A percentile compares a stretch with the other conserved stretches of the same genome.
Conservation (phyloP, 1,140 invertebrate species). For the Centruroides vittatus region DNA sequence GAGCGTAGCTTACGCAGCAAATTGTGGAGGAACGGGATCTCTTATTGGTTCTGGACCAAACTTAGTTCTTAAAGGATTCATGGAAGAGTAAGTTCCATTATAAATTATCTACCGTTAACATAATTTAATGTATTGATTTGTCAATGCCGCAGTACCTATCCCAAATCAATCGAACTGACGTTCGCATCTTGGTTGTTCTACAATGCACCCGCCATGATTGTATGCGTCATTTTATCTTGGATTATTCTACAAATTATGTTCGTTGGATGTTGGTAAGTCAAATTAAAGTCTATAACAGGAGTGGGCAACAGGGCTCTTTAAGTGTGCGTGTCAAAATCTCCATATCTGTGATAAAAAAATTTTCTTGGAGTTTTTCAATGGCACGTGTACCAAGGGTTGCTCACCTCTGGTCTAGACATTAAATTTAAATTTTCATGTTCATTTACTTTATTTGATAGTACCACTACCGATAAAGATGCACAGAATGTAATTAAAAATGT, state of each 20-base stretch:
- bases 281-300: too few species aligned
- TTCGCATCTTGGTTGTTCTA: conserved; percentile 62
- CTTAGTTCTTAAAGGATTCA: conserved; percentile 23
- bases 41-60: conserved; percentile 32
- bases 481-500: conserved; percentile 22
- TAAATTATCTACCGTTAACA: neutral
- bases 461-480: neutral
- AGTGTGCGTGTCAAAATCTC: too few species aligned
- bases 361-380: neutral
- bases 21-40: conserved; percentile 32
- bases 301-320: too few species aligned
- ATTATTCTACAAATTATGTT: conserved; percentile 48
- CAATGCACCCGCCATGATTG: conserved; percentile 47
- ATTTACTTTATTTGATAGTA: neutral
- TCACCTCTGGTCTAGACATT: too few species aligned
- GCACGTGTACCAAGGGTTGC: too few species aligned
- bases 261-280: conserved; percentile 29
- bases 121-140: neutral
- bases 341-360: too few species aligned
- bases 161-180: conserved; percentile 34
- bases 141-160: conserved; percentile 7
- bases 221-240: conserved; percentile 56
- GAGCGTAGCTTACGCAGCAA: conserved; percentile 27
- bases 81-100: conserved; percentile 13
- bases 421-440: neutral